phyloP scores from a whole-genome alignment of 2,888 invertebrate species.

The Apotomis betuletana region DNA sequence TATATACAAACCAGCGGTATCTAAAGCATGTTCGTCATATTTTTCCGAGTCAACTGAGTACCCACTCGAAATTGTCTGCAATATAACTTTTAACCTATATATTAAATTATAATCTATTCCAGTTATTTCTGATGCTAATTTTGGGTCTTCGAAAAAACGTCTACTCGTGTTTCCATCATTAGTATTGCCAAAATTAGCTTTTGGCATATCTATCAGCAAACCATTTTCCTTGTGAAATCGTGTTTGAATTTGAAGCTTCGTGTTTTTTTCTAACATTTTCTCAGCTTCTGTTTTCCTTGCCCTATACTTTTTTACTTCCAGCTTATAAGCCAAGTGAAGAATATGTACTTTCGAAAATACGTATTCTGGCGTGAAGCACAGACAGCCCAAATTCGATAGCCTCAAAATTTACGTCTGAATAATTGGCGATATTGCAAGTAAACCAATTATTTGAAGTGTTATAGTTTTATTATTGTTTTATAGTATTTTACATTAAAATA shows the following conservation, averaged over 20 bases:
- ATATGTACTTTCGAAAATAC: conserved; percentile 1
- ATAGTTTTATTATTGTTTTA: too few species aligned
- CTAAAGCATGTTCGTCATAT: conserved; percentile 39
- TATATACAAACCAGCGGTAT: conserved; percentile 51
- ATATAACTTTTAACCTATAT: conserved; percentile 48
- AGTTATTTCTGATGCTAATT: conserved; percentile 47
- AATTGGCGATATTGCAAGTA: neutral
- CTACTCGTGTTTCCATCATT: conserved; percentile 38
- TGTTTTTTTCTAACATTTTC: neutral
- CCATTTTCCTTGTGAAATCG: conserved; percentile 11
- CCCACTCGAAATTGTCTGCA: conserved; percentile 48
- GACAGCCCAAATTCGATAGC: neutral
- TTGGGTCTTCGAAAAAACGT: conserved; percentile 31
- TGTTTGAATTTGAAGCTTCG: neutral
- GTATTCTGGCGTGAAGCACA: conserved; percentile 5
- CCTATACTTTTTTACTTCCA: neutral
- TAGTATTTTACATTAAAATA: too few species aligned
- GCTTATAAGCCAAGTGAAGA: neutral
- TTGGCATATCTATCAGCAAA: conserved; percentile 33
- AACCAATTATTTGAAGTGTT: too few species aligned
- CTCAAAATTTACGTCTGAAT: neutral
- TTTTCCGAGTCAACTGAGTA: conserved; percentile 30
- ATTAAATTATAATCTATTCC: conserved; percentile 42
- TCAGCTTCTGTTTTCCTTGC: neutral
- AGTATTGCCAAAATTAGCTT: conserved; percentile 25